Evolutionary conservation across 2,888 invertebrate genomes (phyloP).

Genomic region (Tubulanus polymorphus): DNA sequence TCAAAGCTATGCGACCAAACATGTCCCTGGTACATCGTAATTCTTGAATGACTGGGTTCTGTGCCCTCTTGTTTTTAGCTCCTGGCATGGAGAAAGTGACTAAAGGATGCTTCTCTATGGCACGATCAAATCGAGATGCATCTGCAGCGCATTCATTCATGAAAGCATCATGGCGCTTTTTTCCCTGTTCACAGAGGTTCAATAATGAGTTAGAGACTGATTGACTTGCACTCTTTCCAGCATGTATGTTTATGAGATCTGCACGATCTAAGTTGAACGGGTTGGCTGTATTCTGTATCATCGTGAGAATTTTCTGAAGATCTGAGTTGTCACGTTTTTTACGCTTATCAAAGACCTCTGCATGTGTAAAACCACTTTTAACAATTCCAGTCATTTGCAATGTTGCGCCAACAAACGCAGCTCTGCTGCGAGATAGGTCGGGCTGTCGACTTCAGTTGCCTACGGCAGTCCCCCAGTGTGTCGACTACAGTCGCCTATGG

Average conservation of each 20-base stretch:
- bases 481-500: too few relatives aligned
- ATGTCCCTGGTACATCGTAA: conserved; percentile 11
- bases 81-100: conserved; percentile 8
- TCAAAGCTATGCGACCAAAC: conserved; percentile 6
- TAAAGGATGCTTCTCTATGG: conserved; percentile 3
- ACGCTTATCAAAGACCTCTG: conserved; percentile 1
- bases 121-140: conserved; percentile 6
- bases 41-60: not conserved
- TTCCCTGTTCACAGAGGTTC: too few relatives aligned
- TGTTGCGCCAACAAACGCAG: conserved; percentile 5
- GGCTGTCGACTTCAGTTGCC: too few relatives aligned
- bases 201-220: too few relatives aligned
- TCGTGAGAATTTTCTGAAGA: conserved; percentile 3
- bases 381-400: conserved; percentile 8
- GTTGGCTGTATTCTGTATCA: not conserved
- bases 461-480: too few relatives aligned
- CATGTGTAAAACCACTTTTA: conserved; percentile 1
- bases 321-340: conserved; percentile 5
- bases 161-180: not conserved
- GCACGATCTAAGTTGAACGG: conserved; percentile 1
- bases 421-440: too few relatives aligned
- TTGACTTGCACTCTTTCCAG: not conserved
- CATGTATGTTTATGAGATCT: not conserved
- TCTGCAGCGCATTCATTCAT: conserved; percentile 1
- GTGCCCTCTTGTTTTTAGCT: not conserved